Base-by-base conservation (phyloP, 2,113 vertebrate genomes). In the Misgurnus anguillicaudatus region DNA sequence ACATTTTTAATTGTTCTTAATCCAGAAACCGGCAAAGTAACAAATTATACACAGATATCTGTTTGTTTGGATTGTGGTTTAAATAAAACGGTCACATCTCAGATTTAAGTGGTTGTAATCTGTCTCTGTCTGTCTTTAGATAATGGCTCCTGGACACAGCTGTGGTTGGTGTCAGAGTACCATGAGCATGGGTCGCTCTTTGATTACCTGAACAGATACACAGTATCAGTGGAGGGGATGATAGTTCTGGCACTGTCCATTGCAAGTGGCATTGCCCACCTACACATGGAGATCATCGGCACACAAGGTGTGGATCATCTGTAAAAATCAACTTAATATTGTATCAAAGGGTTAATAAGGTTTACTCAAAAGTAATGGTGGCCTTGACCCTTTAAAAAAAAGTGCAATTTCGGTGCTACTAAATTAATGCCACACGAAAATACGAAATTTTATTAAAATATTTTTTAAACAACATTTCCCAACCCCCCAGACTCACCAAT, bases 141-240 rank as follows among this genome's bases (percentile, higher is more conserved):
- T 91, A 99, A 96, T 0, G 97, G 97, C 61, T 97, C 95, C 0
- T 98, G 98, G 97, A 99, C 98, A 0, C 97, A 99, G 87, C 95
- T 99, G n/a, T 99, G 98, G 98, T 94, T 99, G 14, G 96, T 99
- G 61, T 98, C 96, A 0, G 98, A 99, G 89, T 99, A 97, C 90
- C 96, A 99, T 0, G 96, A 99, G 79, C 94, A 97, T 1, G 98
- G 98, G 9, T 99, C 98, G 3, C 91, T 99, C 68, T 99, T 95
- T 0, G 98, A 99, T 87, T 97, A 96, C 91, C 92, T 99, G 87
- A 98, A 96, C 89, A 91, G 94, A 36, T 95, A 94, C 84, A 93
- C 94, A 0, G 92, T 99, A 78, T 95, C 96, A 0, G 90, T 93
- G 81, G 89, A 95, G 68, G 94, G 92, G 72, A 95, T 98, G 95